Percentiles rank a stretch among this genome's conserved stretches.
phyloP scores from a whole-genome alignment of 2,888 invertebrate genomes.

The Cataglyphis albicans region DNA sequence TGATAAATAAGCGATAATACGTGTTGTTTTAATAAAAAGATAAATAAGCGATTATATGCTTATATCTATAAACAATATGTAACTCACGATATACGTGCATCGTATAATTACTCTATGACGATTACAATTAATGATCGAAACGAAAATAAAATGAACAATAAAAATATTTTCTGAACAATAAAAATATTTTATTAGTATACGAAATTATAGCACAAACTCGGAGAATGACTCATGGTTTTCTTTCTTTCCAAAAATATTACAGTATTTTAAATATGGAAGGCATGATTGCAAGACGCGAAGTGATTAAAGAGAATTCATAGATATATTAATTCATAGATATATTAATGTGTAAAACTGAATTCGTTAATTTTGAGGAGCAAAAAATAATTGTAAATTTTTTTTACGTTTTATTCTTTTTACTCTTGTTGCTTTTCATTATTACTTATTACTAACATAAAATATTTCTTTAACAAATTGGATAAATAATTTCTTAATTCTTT shows the following conservation, averaged over 20 bases:
- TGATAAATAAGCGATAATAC: conserved; percentile 53
- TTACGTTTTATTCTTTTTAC: neutral
- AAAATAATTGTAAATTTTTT: neutral
- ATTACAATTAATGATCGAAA: conserved; percentile 28
- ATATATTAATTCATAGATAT: neutral
- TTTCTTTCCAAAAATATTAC: neutral
- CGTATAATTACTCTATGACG: conserved; percentile 33
- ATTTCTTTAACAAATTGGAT: neutral
- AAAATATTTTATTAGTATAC: neutral
- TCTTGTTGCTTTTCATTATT: neutral
- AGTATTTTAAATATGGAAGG: neutral
- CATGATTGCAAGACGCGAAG: neutral
- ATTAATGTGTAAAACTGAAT: neutral
- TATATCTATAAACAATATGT: conserved; percentile 55
- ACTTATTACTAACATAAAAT: neutral
- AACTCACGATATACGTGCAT: conserved; percentile 24
- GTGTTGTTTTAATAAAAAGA: conserved; percentile 33
- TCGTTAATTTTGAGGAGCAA: neutral
- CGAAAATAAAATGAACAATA: neutral
- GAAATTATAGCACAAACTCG: neutral
- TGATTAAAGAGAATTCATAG: neutral
- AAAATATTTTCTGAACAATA: neutral
- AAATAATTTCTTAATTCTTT: neutral
- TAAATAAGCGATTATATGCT: conserved; percentile 52
- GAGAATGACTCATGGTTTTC: neutral